A percentile compares a stretch with the other conserved stretches of the same genome.
phyloP scores from a whole-genome alignment of 2,113 vertebrate species.

The Rhagologus leucostigma region DNA sequence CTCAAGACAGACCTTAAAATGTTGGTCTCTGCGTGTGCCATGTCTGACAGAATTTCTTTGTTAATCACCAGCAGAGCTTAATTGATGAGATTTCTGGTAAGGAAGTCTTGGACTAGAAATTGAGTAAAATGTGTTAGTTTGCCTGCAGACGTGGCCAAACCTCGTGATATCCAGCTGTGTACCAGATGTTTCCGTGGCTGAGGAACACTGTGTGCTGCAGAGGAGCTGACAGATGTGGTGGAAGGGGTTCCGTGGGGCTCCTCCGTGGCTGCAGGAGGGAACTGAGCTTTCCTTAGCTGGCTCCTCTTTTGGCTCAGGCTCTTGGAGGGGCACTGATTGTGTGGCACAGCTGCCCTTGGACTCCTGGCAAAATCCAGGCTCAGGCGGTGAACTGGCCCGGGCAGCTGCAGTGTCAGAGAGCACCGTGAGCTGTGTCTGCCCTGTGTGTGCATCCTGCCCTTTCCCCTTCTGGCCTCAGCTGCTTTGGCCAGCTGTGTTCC shows the following conservation, averaged over 20 bases:
- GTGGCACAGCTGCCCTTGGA: not conserved
- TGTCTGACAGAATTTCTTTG: not conserved
- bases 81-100: not conserved
- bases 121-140: not conserved
- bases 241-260: not conserved
- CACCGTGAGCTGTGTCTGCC: fast-evolving
- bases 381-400: not conserved
- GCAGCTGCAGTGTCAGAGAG: not conserved
- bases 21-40: not conserved
- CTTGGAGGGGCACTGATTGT: fast-evolving
- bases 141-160: not conserved
- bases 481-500: not conserved
- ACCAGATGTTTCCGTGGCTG: not conserved
- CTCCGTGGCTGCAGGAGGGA: not conserved
- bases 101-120: not conserved
- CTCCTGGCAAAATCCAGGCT: not conserved
- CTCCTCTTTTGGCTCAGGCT: not conserved
- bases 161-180: not conserved
- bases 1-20: not conserved
- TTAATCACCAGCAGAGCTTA: not conserved
- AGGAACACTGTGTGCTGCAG: not conserved
- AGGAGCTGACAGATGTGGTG: not conserved
- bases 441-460: not conserved
- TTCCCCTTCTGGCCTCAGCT: not conserved
- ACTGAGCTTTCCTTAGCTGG: fast-evolving